Conservation (phyloP, 30 jellyfish, hydroid and myxozoan genomes). For the Turritopsis dohrnii region DNA sequence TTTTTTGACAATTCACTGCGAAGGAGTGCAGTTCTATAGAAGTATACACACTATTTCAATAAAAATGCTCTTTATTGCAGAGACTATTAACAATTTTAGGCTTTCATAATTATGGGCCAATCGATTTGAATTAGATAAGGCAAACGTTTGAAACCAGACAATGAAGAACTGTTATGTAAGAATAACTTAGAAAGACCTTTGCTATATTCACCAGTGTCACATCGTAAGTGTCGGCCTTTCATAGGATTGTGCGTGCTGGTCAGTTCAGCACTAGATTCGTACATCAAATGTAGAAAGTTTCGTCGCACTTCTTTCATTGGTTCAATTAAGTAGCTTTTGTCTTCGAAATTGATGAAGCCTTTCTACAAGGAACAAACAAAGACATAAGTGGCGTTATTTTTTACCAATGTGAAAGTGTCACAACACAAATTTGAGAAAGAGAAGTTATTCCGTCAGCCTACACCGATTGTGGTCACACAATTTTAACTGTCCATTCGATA, state of each 20-base stretch:
- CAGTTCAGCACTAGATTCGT: slow-evolving; percentile 38
- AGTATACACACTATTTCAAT: no score
- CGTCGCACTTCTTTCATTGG: slow-evolving; percentile 53
- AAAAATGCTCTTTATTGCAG: no score
- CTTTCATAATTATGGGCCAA: no score
- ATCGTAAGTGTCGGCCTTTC: slow-evolving; percentile 17
- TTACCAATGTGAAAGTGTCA: not conserved
- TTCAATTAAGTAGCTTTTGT: slow-evolving; percentile 46
- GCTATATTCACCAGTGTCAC: slow-evolving; percentile 39
- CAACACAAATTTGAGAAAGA: no score
- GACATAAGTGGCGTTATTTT: not conserved
- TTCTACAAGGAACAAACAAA: not conserved
- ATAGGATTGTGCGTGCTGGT: slow-evolving; percentile 1
- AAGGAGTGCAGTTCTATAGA: no score
- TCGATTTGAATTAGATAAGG: no score
- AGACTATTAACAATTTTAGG: no score
- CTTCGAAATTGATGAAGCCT: slow-evolving; percentile 26
- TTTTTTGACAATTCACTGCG: no score
- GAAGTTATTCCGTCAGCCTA: no score
- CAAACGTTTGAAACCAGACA: not conserved
- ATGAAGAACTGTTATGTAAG: not conserved
- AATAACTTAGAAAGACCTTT: not conserved
- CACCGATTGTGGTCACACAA: no score
- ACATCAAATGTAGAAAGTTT: slow-evolving; percentile 65
- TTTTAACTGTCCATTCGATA: no score